phyloP scores from a whole-genome alignment of 2,888 invertebrate species.

The Drosophila yooni region DNA sequence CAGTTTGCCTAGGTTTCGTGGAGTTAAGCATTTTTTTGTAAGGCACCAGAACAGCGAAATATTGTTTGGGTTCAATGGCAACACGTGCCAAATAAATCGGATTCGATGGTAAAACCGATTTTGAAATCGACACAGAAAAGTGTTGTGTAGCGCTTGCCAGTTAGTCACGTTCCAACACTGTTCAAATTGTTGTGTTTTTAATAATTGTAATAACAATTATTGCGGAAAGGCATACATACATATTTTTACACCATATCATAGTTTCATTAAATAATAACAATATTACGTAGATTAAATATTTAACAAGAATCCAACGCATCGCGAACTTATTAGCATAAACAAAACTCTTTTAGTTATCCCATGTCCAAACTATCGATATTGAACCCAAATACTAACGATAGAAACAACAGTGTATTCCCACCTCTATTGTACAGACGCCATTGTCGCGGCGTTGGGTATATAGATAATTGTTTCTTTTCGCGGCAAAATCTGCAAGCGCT shows the following conservation, averaged over 20 bases:
- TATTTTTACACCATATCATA: not conserved
- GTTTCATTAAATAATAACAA: not conserved
- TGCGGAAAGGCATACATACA: not conserved
- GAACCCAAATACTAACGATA: not conserved
- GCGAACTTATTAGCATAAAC: not conserved
- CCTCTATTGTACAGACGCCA: constrained; percentile 39
- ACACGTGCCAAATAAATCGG: constrained; percentile 42
- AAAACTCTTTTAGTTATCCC: not conserved
- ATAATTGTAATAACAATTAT: not conserved
- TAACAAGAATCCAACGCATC: not conserved
- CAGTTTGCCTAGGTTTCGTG: not conserved
- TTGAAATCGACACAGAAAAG: not conserved
- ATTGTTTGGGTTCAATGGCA: constrained; percentile 27
- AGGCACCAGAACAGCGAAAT: not conserved
- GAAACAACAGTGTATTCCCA: not conserved
- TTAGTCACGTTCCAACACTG: not conserved
- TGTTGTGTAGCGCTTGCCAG: not conserved
- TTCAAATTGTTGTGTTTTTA: not conserved
- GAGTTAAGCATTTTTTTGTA: constrained; percentile 16
- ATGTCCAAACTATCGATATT: not conserved
- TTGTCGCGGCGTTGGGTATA: constrained; percentile 23
- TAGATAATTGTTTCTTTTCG: constrained; percentile 45
- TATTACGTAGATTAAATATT: not conserved
- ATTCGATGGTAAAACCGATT: not conserved
- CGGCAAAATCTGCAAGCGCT: constrained; percentile 40